Conservation (phyloP, 2,797 vertebrate species). For the Rhadinocentrus ornatus region DNA sequence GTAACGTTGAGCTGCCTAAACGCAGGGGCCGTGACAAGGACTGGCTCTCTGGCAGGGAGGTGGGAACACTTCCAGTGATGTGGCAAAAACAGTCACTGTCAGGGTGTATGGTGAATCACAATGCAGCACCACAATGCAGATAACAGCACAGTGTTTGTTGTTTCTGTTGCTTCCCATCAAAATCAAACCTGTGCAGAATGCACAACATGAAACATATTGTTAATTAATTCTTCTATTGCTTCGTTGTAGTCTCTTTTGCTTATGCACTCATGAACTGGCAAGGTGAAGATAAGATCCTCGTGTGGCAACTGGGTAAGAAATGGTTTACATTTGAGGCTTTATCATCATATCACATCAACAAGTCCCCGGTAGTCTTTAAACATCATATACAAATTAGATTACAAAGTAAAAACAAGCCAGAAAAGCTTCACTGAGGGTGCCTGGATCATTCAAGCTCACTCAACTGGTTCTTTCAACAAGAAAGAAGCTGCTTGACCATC, state of each 20-base stretch:
- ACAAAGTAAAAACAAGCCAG: slow-evolving; percentile 33
- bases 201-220: slow-evolving; percentile 21
- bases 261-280: slow-evolving; percentile 18
- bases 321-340: neutral
- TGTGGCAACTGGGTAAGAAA: neutral
- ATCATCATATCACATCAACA: slow-evolving; percentile 2
- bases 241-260: slow-evolving; percentile 16
- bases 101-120: slow-evolving; percentile 63
- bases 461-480: slow-evolving; percentile 53
- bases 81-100: slow-evolving; percentile 52
- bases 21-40: neutral
- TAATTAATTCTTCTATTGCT: slow-evolving; percentile 36
- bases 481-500: slow-evolving; percentile 47
- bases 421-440: slow-evolving; percentile 14
- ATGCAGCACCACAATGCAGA: slow-evolving; percentile 67
- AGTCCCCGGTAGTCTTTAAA: slow-evolving; percentile 13
- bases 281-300: slow-evolving; percentile 15
- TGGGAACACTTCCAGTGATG: slow-evolving; percentile 51
- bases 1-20: slow-evolving; percentile 59
- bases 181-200: slow-evolving; percentile 33
- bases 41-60: slow-evolving; percentile 23
- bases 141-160: slow-evolving; percentile 31
- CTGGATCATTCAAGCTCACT: slow-evolving; percentile 29
- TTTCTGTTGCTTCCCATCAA: slow-evolving; percentile 43
- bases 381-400: slow-evolving; percentile 22